Base-by-base conservation (phyloP, 2,888 invertebrate species). In the Monopis laevigella region DNA sequence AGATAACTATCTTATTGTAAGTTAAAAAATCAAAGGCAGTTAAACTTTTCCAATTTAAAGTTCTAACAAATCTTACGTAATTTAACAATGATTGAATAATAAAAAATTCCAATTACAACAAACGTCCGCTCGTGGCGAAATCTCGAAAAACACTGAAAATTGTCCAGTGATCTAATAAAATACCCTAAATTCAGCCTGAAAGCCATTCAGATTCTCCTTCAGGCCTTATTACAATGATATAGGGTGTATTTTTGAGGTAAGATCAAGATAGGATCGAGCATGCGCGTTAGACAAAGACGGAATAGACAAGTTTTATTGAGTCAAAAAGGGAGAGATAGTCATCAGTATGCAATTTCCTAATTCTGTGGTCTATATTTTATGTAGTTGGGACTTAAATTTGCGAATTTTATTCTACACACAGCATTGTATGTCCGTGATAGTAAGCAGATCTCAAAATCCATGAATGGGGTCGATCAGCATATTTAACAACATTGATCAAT, bases 281-380 rank as follows among this genome's bases (percentile, higher is more conserved):
- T 36, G 36, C 36, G 36, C 36, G 36, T n/a, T 36, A 36, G 21
- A 36, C 12, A 36, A 36, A 36, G 21, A 36, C 12, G 21, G 36
- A 36, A 36, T 13, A 21, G 36, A 19, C 12, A 36, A 21, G 21
- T n/a, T 21, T 36, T 21, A 21, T 36, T 21, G 10, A 12, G 36
- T 7, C 3, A 36, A 21, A 18, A 36, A 19, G 21, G 21, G 36
- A 36, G 12, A 8, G 36, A 8, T 32, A 17, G 5, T 8, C 16
- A 32, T 32, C 36, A 36, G 10, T 24, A 10, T 24, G 24, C 24
- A 24, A 24, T 24, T 24, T 24, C 24, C 24, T 24, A 10, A 24
- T 24, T 24, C 10, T 24, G 10, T 7, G 10, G 10, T 10, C 6
- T 10, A 24, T 24, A 7, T 24, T 24, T 24, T 24, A n/a, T n/a